Percentiles rank a stretch among this genome's conserved stretches.
phyloP scores from a whole-genome alignment of 2,888 invertebrate genomes.

The Agonopterix arenella region DNA sequence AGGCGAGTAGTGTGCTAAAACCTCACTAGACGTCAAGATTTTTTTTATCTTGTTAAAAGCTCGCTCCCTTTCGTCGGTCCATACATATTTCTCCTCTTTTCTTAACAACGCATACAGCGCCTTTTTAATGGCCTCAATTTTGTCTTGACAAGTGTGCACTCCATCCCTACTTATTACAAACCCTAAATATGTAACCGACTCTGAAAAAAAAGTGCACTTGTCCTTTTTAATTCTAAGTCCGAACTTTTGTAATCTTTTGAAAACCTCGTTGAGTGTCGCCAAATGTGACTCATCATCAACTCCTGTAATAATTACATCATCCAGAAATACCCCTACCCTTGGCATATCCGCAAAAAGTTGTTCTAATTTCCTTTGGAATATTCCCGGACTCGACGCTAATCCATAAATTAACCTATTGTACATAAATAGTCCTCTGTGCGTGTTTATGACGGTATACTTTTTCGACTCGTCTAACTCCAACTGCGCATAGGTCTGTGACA shows the following conservation, averaged over 20 bases:
- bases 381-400: not conserved
- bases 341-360: constrained; percentile 11
- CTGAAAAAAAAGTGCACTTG: constrained; percentile 14
- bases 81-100: constrained; percentile 6
- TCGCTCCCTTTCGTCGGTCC: too few relatives aligned
- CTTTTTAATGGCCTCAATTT: not conserved
- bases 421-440: too few relatives aligned
- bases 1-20: constrained; percentile 11
- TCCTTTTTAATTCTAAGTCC: constrained; percentile 11
- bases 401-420: too few relatives aligned
- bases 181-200: constrained; percentile 4
- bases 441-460: too few relatives aligned
- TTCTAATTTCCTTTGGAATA: constrained; percentile 3
- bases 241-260: constrained; percentile 7
- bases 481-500: too few relatives aligned
- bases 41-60: constrained; percentile 8
- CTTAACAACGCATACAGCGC: constrained; percentile 8
- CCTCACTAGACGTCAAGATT: constrained; percentile 4
- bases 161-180: too few relatives aligned
- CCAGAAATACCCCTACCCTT: not conserved
- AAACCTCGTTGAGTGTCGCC: not conserved
- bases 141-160: not conserved
- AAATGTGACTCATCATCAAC: constrained; percentile 6
- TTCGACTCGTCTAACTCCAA: too few relatives aligned
- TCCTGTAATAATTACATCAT: constrained; percentile 13